Evolutionary conservation across 1,140 invertebrate genomes (phyloP).

Genomic region (Papilio aristodemus): DNA sequence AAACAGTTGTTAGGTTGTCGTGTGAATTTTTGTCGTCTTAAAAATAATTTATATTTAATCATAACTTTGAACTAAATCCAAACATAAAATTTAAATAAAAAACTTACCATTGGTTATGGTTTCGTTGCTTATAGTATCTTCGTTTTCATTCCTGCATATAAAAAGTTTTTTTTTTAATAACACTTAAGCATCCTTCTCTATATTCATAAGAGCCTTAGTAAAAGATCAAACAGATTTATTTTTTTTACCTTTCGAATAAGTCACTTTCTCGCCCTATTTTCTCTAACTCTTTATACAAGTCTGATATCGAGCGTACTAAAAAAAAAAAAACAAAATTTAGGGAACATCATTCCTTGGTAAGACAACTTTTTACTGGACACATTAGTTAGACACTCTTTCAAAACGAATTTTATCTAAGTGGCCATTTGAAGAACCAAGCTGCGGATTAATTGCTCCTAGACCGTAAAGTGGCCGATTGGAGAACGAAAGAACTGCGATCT

Average conservation of each 20-base stretch:
- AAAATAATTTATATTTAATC: not conserved
- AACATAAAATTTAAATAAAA: not conserved
- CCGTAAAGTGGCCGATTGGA: too few species aligned
- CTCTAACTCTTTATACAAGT: slow-evolving; percentile 5
- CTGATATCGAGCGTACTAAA: not conserved
- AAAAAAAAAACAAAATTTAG: not conserved
- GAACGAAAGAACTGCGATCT: too few species aligned
- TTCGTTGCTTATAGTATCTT: not conserved
- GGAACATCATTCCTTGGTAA: too few species aligned
- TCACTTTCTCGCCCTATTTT: not conserved
- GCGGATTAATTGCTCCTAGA: too few species aligned
- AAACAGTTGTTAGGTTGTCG: not conserved
- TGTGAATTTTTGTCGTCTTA: not conserved
- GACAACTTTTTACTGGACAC: too few species aligned
- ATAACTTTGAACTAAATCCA: not conserved
- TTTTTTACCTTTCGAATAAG: not conserved
- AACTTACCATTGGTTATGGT: not conserved
- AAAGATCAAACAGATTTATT: too few species aligned
- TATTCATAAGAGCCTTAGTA: too few species aligned
- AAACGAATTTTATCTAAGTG: too few species aligned
- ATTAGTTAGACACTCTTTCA: too few species aligned
- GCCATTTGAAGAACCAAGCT: too few species aligned
- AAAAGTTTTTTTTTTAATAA: not conserved
- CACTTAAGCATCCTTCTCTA: not conserved
- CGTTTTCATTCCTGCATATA: not conserved